These are phyloP conservation scores for Sinocyclocheilus anshuiensis DNA, from an alignment of 2,113 vertebrate species.

Conservation along the genomic window DNA sequence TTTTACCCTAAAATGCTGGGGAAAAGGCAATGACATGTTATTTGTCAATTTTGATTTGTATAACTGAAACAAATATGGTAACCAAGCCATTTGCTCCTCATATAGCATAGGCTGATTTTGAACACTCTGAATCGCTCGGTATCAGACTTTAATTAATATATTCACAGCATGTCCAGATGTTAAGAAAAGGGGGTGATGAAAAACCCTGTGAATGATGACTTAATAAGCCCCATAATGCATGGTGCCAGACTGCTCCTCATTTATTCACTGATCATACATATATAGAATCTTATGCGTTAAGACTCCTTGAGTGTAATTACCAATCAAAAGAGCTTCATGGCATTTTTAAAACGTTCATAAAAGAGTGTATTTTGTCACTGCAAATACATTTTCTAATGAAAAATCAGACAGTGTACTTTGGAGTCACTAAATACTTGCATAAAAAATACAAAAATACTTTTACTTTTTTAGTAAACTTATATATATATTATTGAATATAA, in stretches of 20 bases:
- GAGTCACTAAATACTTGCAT: no score
- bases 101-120: background rate
- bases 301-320: background rate
- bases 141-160: conserved; percentile 29
- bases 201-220: conserved; percentile 35
- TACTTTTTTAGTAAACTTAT: no score
- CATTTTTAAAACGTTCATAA: background rate
- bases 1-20: background rate
- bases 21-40: background rate
- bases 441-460: no score
- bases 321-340: background rate
- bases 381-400: no score
- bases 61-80: background rate
- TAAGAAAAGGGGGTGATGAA: conserved; percentile 19
- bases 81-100: background rate
- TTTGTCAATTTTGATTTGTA: background rate
- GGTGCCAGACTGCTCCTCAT: background rate
- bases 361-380: background rate
- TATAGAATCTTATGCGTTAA: background rate
- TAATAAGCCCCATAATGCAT: conserved; percentile 34
- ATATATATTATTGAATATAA: no score
- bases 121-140: background rate
- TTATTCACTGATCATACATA: background rate
- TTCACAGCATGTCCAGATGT: conserved; percentile 44
- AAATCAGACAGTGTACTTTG: no score